Conservation (phyloP, 2,113 vertebrate species). For the Tyrannus savana region DNA sequence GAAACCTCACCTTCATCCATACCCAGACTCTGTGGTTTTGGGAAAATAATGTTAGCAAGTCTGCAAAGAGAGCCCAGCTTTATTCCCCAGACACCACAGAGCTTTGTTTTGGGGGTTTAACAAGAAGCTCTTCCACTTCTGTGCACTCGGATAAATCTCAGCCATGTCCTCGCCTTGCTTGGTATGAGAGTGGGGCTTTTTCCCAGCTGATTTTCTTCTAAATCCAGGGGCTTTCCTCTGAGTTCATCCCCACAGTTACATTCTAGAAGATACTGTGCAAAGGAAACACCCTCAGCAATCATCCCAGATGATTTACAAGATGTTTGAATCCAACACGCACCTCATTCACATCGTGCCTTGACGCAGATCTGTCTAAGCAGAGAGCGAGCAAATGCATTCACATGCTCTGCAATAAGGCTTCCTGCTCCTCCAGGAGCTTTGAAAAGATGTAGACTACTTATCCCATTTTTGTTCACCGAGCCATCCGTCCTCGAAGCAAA, state of each 20-base stretch:
- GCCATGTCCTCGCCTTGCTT: background rate
- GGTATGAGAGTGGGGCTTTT: background rate
- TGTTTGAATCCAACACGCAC: background rate
- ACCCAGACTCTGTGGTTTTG: background rate
- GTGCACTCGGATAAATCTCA: background rate
- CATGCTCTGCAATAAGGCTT: background rate
- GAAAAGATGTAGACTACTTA: background rate
- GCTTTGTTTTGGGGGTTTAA: background rate
- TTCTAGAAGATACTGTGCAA: background rate
- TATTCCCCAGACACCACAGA: background rate
- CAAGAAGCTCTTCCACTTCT: background rate
- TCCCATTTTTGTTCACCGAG: conserved; percentile 47
- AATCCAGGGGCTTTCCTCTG: background rate
- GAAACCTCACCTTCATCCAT: background rate
- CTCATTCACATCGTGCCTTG: background rate
- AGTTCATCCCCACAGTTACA: background rate
- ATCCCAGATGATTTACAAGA: background rate
- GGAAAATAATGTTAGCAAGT: fast-evolving
- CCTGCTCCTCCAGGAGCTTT: background rate
- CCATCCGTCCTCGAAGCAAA: conserved; percentile 8
- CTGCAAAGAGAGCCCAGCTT: background rate
- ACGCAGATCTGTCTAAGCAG: background rate
- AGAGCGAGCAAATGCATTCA: background rate
- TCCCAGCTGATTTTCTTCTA: background rate
- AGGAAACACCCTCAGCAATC: background rate